phyloP scores from a whole-genome alignment of 2,888 invertebrate species.

The Gibbula magus region DNA sequence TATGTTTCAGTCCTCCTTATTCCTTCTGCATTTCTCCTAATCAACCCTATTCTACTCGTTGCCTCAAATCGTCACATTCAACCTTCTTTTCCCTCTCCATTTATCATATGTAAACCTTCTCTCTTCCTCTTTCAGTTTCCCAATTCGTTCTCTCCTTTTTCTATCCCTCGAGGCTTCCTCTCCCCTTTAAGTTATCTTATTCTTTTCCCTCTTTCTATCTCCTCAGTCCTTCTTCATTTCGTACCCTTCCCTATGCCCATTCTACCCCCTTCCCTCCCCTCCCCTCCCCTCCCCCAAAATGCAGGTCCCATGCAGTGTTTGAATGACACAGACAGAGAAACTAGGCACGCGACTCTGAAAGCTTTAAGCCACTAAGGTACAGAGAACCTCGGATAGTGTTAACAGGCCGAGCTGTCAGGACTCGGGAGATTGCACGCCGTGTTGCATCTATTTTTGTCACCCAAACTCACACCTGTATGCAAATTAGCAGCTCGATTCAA shows the following conservation, averaged over 20 bases:
- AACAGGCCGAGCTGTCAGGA: not conserved
- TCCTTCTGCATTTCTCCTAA: too few relatives aligned
- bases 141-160: too few relatives aligned
- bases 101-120: too few relatives aligned
- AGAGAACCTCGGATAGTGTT: not conserved
- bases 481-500: not conserved
- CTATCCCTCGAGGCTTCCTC: too few relatives aligned
- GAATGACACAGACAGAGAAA: not conserved
- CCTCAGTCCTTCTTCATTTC: too few relatives aligned
- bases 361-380: not conserved
- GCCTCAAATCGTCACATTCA: too few relatives aligned
- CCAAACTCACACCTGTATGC: not conserved
- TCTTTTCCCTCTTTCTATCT: too few relatives aligned
- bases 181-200: too few relatives aligned
- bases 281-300: not conserved
- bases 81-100: too few relatives aligned
- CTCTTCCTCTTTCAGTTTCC: too few relatives aligned
- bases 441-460: conserved; percentile 7
- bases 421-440: not conserved
- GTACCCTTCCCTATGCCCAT: not conserved
- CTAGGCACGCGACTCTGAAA: not conserved
- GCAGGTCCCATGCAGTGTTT: not conserved
- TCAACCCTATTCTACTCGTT: too few relatives aligned
- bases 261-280: not conserved
- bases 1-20: too few relatives aligned